Percentiles rank a stretch among this genome's conserved stretches.
Evolutionary conservation across 2,888 invertebrate genomes (phyloP).

Genomic region (Augiades crinisus): DNA sequence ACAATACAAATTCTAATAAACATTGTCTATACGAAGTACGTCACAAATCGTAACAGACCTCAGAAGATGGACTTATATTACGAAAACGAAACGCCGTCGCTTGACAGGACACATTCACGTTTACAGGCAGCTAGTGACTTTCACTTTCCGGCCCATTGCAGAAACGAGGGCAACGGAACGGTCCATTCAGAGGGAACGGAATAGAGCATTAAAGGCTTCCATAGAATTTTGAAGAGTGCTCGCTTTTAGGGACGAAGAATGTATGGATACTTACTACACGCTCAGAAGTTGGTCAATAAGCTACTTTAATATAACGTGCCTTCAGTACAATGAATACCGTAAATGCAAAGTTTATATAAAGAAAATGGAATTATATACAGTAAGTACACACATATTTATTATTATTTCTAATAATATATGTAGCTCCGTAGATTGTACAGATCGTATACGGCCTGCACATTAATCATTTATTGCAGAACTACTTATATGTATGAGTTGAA

Average conservation of each 20-base stretch:
- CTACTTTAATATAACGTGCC: not conserved
- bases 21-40: not conserved
- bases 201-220: constrained; percentile 36
- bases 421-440: too few species aligned
- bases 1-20: not conserved
- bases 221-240: constrained; percentile 31
- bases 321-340: not conserved
- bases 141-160: constrained; percentile 43
- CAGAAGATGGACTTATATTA: constrained; percentile 6
- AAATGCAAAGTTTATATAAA: not conserved
- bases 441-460: too few species aligned
- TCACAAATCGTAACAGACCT: constrained; percentile 1
- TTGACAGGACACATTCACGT: constrained; percentile 29
- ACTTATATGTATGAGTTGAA: too few species aligned
- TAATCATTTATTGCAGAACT: too few species aligned
- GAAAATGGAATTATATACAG: not conserved
- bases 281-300: constrained; percentile 12
- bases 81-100: constrained; percentile 5
- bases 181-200: constrained; percentile 37
- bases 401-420: too few species aligned
- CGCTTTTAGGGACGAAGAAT: constrained; percentile 28
- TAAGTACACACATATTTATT: too few species aligned
- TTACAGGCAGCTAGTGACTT: constrained; percentile 41
- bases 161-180: constrained; percentile 45
- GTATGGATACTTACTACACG: constrained; percentile 7